These are phyloP conservation scores for Trissolcus brochymenae DNA, from an alignment of 2,888 invertebrate species.

Conservation along the genomic window DNA sequence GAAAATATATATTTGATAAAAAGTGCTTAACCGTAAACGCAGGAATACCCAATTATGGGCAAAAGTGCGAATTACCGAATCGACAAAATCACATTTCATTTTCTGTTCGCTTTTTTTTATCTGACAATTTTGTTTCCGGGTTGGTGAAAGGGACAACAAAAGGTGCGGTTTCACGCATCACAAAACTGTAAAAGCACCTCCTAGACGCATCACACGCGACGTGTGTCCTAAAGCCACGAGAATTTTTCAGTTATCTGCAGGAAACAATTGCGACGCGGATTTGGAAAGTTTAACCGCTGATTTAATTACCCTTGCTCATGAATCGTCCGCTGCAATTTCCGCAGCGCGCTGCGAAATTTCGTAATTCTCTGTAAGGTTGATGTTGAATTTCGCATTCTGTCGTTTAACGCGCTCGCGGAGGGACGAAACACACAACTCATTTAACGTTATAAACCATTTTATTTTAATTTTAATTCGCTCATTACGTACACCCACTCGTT, in stretches of 20 bases:
- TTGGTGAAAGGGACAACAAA: conserved; percentile 15
- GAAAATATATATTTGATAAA: conserved; percentile 22
- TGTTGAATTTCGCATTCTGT: conserved; percentile 22
- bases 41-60: no score
- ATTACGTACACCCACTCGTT: conserved; percentile 16
- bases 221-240: conserved; percentile 28
- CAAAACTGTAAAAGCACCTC: conserved; percentile 30
- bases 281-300: conserved; percentile 55
- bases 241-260: conserved; percentile 53
- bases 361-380: conserved; percentile 44
- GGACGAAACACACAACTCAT: conserved; percentile 37
- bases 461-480: conserved; percentile 22
- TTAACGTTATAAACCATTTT: conserved; percentile 27
- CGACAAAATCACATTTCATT: no score
- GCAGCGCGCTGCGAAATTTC: conserved; percentile 52
- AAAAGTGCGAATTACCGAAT: no score
- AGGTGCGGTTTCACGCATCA: conserved; percentile 28
- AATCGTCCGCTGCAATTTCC: conserved; percentile 58
- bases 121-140: not conserved
- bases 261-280: conserved; percentile 56
- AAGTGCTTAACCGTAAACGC: conserved; percentile 13
- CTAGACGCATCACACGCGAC: conserved; percentile 23
- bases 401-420: conserved; percentile 10
- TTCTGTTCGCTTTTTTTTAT: not conserved
- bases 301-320: conserved; percentile 57